These are phyloP conservation scores for Dasypus novemcinctus DNA, from an alignment of 2,113 vertebrate genomes.

Conservation along the genomic window DNA sequence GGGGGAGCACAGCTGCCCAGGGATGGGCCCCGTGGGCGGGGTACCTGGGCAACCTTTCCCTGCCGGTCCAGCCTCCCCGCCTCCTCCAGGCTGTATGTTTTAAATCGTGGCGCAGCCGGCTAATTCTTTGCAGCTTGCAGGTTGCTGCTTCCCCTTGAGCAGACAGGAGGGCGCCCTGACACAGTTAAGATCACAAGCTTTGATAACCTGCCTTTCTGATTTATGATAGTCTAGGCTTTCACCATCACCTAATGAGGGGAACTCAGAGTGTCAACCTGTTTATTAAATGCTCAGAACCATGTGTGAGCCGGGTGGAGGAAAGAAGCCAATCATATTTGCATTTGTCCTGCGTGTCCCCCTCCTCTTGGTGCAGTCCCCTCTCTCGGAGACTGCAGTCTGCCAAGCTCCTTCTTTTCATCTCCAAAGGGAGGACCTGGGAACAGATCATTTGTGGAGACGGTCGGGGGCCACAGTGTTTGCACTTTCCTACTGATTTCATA, in stretches of 20 bases:
- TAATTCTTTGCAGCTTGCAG: slow-evolving; percentile 94
- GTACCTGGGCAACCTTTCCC: background rate
- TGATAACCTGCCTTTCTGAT: slow-evolving; percentile 97
- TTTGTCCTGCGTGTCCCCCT: slow-evolving; percentile 70
- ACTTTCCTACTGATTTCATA: slow-evolving; percentile 86
- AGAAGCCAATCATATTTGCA: slow-evolving; percentile 88
- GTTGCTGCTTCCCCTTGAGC: slow-evolving; percentile 86
- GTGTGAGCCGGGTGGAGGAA: slow-evolving; percentile 85
- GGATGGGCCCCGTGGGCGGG: background rate
- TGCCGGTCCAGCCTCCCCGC: background rate
- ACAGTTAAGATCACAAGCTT: slow-evolving; percentile 96
- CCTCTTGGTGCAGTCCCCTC: background rate
- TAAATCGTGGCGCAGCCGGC: slow-evolving; percentile 54
- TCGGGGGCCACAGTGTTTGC: slow-evolving; percentile 80
- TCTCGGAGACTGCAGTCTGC: slow-evolving; percentile 1
- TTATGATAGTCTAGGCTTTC: slow-evolving; percentile 90
- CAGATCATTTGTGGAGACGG: slow-evolving; percentile 80
- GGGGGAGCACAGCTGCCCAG: background rate
- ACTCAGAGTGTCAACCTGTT: slow-evolving; percentile 96
- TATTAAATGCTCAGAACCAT: slow-evolving; percentile 98
- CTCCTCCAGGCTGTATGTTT: background rate
- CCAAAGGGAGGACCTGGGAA: slow-evolving; percentile 77
- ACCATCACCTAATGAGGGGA: slow-evolving; percentile 97
- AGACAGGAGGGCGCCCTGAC: slow-evolving; percentile 98
- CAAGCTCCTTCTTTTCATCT: slow-evolving; percentile 74